Conservation (phyloP, 2,797 vertebrate species). For the Micropoecilia bifurca region DNA sequence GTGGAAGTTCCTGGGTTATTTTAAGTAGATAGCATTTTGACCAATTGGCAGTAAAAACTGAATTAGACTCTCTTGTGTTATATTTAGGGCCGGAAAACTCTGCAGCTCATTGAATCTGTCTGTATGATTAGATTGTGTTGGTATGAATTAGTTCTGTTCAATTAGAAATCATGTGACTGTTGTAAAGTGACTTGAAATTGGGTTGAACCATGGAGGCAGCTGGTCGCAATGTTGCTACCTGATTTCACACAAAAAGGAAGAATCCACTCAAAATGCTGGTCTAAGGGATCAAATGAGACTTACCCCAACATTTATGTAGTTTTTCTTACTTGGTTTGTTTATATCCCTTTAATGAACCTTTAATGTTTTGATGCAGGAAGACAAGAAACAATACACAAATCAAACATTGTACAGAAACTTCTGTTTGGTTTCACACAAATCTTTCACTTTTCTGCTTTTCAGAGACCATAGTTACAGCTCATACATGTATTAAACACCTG, state of each 20-base stretch:
- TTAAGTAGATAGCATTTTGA: background rate
- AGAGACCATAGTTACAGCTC: background rate
- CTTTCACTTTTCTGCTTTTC: background rate
- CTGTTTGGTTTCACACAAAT: background rate
- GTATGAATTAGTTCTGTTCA: background rate
- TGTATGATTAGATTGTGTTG: background rate
- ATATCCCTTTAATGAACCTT: background rate
- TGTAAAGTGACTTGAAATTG: background rate
- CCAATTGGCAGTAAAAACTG: background rate
- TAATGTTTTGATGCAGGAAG: background rate
- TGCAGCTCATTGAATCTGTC: background rate
- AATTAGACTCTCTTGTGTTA: background rate
- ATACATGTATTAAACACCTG: background rate
- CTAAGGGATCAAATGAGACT: background rate
- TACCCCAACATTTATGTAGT: background rate
- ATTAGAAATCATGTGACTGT: background rate
- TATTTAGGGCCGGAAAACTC: background rate
- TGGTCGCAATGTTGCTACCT: background rate
- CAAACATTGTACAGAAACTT: background rate
- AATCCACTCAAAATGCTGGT: background rate
- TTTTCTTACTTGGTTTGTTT: background rate
- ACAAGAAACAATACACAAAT: background rate
- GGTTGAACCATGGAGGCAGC: background rate
- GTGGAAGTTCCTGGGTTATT: background rate
- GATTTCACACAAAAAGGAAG: background rate